Percentiles rank a stretch among this genome's conserved stretches.
These are phyloP conservation scores for Fringilla coelebs DNA, from an alignment of 2,797 vertebrate species.

Conservation along the genomic window DNA sequence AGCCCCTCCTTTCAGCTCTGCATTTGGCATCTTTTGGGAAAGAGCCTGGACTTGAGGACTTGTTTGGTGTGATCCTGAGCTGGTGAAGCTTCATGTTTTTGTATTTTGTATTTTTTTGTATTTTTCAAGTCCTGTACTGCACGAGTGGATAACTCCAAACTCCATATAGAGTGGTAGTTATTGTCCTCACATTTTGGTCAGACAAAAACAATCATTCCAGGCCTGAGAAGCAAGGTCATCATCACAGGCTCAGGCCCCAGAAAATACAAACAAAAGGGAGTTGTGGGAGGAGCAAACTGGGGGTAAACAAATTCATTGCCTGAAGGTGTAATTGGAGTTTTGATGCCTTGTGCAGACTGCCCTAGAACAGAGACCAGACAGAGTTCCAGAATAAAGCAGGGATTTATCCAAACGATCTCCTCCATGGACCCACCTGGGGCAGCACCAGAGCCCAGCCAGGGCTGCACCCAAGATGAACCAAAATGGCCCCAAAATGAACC, in stretches of 20 bases:
- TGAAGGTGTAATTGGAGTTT: background rate
- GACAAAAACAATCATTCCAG: background rate
- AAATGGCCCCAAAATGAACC: too few species aligned
- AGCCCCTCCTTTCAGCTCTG: accelerated
- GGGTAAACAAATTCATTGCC: accelerated
- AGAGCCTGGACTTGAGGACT: too few species aligned
- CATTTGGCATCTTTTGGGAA: too few species aligned
- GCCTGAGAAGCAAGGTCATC: background rate
- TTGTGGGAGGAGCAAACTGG: background rate
- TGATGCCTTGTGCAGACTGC: too few species aligned
- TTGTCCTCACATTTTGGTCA: background rate
- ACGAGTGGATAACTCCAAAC: too few species aligned
- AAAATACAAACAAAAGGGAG: background rate
- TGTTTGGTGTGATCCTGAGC: background rate
- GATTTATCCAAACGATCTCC: too few species aligned
- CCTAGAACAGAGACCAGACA: too few species aligned
- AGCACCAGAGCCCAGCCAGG: too few species aligned
- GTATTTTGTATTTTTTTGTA: background rate
- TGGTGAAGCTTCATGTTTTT: background rate
- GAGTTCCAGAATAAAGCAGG: too few species aligned
- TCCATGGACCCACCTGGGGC: too few species aligned
- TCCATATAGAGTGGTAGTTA: background rate
- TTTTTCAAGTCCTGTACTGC: background rate
- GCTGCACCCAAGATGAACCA: too few species aligned
- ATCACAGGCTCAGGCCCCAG: too few species aligned